Conservation (phyloP, 2,113 vertebrate genomes). For the Aspiorhynchus laticeps region DNA sequence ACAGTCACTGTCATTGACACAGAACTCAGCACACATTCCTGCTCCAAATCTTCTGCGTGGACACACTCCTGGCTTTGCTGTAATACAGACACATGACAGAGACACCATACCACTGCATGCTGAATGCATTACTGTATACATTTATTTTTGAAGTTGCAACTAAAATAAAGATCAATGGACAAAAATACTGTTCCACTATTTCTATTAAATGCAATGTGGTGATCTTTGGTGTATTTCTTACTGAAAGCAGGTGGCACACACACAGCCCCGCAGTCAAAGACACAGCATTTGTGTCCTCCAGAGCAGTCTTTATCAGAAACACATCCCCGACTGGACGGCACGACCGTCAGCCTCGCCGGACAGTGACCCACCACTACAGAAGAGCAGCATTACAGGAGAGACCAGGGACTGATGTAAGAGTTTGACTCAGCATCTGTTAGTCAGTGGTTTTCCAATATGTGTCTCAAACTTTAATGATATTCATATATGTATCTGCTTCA, state of each 20-base stretch:
- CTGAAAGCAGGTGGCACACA: slow-evolving; percentile 72
- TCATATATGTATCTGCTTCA: not conserved
- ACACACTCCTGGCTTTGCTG: slow-evolving; percentile 71
- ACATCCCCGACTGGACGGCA: slow-evolving; percentile 65
- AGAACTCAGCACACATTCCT: slow-evolving; percentile 72
- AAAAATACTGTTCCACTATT: not conserved
- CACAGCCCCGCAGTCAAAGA: slow-evolving; percentile 66
- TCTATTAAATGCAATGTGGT: no score
- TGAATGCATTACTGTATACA: not conserved
- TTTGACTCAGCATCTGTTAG: not conserved
- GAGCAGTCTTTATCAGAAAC: slow-evolving; percentile 66
- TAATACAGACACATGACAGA: not conserved
- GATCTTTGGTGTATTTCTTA: slow-evolving; percentile 33
- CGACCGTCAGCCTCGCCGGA: slow-evolving; percentile 58
- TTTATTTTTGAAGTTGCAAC: no score
- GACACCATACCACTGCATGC: not conserved
- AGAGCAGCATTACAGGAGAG: slow-evolving; percentile 41
- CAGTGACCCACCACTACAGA: slow-evolving; percentile 61
- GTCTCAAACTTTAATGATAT: not conserved
- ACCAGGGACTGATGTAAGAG: not conserved
- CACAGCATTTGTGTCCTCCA: slow-evolving; percentile 67
- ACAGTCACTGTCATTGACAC: slow-evolving; percentile 72
- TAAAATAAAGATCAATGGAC: no score
- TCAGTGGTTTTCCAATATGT: not conserved
- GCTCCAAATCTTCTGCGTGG: slow-evolving; percentile 57